Conservation (phyloP, 2,888 invertebrate species). For the Eupithecia exiguata region DNA sequence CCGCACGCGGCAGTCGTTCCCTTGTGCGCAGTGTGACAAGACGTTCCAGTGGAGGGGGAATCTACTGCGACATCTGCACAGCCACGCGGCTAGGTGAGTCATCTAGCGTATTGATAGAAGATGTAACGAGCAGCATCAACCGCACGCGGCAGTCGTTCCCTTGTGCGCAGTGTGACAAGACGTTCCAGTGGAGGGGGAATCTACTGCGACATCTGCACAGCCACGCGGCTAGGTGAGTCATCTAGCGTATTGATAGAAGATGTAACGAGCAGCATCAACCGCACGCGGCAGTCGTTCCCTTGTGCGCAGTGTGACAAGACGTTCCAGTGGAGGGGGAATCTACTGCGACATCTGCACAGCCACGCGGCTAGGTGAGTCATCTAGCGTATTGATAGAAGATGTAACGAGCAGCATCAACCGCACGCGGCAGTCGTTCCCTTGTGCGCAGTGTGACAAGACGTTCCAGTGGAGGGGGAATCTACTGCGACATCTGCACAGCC, state of each 20-base stretch:
- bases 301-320: too few species aligned
- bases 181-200: conserved; percentile 92
- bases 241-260: conserved; percentile 58
- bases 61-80: conserved; percentile 88
- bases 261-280: conserved; percentile 60
- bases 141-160: conserved; percentile 52
- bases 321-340: too few species aligned
- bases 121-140: conserved; percentile 61
- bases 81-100: conserved; percentile 80
- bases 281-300: too few species aligned
- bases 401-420: conserved; percentile 60
- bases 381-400: conserved; percentile 58
- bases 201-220: conserved; percentile 89
- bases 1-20: conserved; percentile 50
- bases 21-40: conserved; percentile 85
- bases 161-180: conserved; percentile 85
- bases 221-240: conserved; percentile 76
- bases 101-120: conserved; percentile 55
- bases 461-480: conserved; percentile 93
- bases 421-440: conserved; percentile 54
- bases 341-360: too few species aligned
- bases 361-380: too few species aligned
- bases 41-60: conserved; percentile 92
- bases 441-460: conserved; percentile 86
- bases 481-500: conserved; percentile 89